Percentiles rank a stretch among this genome's conserved stretches.
Conservation (phyloP, 2,797 vertebrate genomes). For the Antennarius maculatus region DNA sequence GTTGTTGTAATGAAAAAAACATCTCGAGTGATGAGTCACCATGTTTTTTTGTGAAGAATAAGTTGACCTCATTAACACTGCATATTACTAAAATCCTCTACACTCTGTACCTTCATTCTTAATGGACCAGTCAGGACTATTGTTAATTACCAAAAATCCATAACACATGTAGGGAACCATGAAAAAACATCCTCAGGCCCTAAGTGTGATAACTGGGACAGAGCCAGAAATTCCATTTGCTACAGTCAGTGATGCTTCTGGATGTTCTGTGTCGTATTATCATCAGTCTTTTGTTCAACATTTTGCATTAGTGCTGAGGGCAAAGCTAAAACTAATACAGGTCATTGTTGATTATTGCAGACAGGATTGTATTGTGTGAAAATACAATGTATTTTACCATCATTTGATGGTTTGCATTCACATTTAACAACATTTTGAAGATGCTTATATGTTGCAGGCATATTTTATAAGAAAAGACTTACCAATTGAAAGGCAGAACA, state of each 20-base stretch:
- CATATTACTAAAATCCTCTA: slow-evolving; percentile 33
- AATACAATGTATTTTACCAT: slow-evolving; percentile 2
- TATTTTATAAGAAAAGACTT: neutral
- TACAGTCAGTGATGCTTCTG: slow-evolving; percentile 34
- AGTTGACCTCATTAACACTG: slow-evolving; percentile 37
- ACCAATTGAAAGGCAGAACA: neutral
- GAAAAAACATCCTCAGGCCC: slow-evolving; percentile 34
- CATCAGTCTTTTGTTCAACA: slow-evolving; percentile 36
- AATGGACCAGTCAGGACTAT: slow-evolving; percentile 41
- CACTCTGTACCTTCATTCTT: slow-evolving; percentile 11
- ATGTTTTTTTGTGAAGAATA: slow-evolving; percentile 17
- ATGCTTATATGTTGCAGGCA: neutral
- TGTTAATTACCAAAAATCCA: slow-evolving; percentile 50
- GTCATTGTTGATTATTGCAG: slow-evolving; percentile 41
- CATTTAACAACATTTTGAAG: slow-evolving; percentile 1
- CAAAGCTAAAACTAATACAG: slow-evolving; percentile 29
- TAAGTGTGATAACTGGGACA: slow-evolving; percentile 43
- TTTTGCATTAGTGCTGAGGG: slow-evolving; percentile 10
- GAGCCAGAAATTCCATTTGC: slow-evolving; percentile 58
- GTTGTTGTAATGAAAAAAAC: neutral
- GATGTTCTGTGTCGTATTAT: slow-evolving; percentile 41
- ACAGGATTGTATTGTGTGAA: slow-evolving; percentile 10
- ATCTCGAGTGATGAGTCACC: neutral
- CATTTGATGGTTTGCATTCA: neutral
- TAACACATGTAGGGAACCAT: slow-evolving; percentile 36